A percentile compares a stretch with the other conserved stretches of the same genome.
phyloP scores from a whole-genome alignment of 2,797 vertebrate genomes.

The Smutsia temminckii region DNA sequence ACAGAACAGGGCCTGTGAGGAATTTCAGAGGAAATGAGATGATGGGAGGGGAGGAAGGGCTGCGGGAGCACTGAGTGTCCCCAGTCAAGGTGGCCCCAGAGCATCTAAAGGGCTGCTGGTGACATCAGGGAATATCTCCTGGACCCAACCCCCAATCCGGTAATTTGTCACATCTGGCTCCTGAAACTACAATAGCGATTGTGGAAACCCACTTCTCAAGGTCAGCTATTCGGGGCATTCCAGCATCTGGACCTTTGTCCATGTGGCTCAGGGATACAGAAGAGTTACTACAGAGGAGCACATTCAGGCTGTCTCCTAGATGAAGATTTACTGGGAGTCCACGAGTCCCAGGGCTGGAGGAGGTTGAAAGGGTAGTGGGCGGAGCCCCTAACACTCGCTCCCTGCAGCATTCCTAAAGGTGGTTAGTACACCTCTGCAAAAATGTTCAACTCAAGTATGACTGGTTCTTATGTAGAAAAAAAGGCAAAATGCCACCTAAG shows the following conservation, averaged over 20 bases:
- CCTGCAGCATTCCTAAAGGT: neutral
- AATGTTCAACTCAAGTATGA: neutral
- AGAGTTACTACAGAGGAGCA: neutral
- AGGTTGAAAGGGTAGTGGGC: neutral
- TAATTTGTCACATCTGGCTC: neutral
- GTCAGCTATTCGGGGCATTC: neutral
- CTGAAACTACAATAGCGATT: slow-evolving; percentile 38
- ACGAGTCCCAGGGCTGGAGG: neutral
- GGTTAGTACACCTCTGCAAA: neutral
- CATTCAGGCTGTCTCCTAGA: neutral
- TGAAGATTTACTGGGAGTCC: neutral
- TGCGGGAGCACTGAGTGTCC: neutral
- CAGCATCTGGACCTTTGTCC: neutral
- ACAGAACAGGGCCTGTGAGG: neutral
- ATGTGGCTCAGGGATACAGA: neutral
- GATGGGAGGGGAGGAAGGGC: neutral
- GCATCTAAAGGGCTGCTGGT: neutral
- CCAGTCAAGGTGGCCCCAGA: neutral
- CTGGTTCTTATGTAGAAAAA: neutral
- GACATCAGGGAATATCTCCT: neutral
- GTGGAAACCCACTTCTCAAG: slow-evolving; percentile 13
- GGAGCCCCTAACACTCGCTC: neutral
- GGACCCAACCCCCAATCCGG: too few relatives aligned
- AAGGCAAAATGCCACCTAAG: neutral
- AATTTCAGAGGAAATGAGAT: neutral